A percentile compares a stretch with the other conserved stretches of the same genome.
phyloP scores from a whole-genome alignment of 1,140 invertebrate genomes.

The Trialeurodes vaporariorum region DNA sequence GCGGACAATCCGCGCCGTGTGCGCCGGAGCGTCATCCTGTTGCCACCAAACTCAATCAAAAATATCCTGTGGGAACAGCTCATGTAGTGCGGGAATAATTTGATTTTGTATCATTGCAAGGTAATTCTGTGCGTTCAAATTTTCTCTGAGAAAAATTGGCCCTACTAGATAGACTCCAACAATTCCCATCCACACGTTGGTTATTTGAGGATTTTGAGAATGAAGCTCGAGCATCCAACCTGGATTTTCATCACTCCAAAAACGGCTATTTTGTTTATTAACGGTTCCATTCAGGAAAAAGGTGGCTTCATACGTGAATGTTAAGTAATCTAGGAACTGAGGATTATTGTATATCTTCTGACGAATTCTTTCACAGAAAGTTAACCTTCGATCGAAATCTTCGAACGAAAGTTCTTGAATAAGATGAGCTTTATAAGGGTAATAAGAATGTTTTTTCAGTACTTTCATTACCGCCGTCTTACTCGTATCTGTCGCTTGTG shows the following conservation, averaged over 20 bases:
- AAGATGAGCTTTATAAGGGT: background rate
- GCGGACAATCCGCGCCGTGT: slow-evolving; percentile 20
- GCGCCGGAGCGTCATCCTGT: slow-evolving; percentile 26
- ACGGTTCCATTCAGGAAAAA: slow-evolving; percentile 27
- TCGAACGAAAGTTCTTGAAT: background rate
- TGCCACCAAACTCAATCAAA: background rate
- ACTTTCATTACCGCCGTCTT: background rate
- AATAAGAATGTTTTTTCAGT: background rate
- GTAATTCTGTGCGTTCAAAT: background rate
- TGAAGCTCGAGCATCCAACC: background rate
- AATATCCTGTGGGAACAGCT: background rate
- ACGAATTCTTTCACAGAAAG: background rate
- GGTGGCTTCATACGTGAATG: slow-evolving; percentile 26
- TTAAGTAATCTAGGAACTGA: slow-evolving; percentile 6
- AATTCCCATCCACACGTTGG: slow-evolving; percentile 11
- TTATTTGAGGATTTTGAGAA: slow-evolving; percentile 12
- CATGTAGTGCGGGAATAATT: background rate
- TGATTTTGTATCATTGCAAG: background rate
- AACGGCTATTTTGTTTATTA: slow-evolving; percentile 25
- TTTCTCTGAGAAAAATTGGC: slow-evolving; percentile 29
- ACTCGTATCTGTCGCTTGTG: background rate
- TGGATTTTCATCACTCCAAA: slow-evolving; percentile 7
- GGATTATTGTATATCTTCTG: background rate
- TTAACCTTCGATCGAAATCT: background rate
- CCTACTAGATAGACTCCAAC: slow-evolving; percentile 24